phyloP scores from a whole-genome alignment of 30 jellyfish, hydroid and myxozoan genomes.

The Pseudorhiza aurosa region DNA sequence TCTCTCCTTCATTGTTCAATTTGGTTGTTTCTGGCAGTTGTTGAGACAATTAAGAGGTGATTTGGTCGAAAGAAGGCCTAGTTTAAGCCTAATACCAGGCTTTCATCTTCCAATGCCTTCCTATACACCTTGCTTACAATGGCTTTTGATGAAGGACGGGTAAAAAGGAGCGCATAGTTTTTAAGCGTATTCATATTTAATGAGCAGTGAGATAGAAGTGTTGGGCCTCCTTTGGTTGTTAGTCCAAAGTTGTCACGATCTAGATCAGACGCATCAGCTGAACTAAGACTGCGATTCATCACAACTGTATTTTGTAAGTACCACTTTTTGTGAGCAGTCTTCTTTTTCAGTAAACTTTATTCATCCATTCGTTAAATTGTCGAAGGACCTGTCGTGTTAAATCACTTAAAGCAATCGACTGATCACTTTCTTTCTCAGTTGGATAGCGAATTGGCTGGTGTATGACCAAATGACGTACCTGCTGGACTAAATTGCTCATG shows the following conservation, averaged over 20 bases:
- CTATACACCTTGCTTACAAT: slow-evolving; percentile 12
- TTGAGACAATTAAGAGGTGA: slow-evolving; percentile 17
- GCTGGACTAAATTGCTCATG: too few relatives aligned
- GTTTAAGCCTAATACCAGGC: slow-evolving; percentile 22
- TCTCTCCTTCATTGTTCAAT: slow-evolving; percentile 12
- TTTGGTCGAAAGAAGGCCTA: slow-evolving; percentile 17
- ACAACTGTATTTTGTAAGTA: too few relatives aligned
- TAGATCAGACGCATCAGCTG: background rate
- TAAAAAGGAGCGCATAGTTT: slow-evolving; percentile 31
- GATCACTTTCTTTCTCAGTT: slow-evolving; percentile 6
- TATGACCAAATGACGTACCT: too few relatives aligned
- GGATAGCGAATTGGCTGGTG: background rate
- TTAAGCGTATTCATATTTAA: slow-evolving; percentile 45
- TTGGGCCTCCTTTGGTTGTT: background rate
- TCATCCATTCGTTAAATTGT: background rate
- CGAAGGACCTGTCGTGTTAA: slow-evolving; percentile 1
- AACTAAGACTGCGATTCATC: too few relatives aligned
- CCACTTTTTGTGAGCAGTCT: too few relatives aligned
- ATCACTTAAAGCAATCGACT: background rate
- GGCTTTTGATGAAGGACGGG: slow-evolving; percentile 36
- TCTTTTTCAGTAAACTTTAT: too few relatives aligned
- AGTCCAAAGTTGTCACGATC: background rate
- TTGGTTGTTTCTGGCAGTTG: slow-evolving; percentile 5
- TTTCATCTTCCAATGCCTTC: slow-evolving; percentile 30
- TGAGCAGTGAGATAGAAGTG: slow-evolving; percentile 12